phyloP scores from a whole-genome alignment of 1,140 invertebrate species.

The Antheraea pernyi region DNA sequence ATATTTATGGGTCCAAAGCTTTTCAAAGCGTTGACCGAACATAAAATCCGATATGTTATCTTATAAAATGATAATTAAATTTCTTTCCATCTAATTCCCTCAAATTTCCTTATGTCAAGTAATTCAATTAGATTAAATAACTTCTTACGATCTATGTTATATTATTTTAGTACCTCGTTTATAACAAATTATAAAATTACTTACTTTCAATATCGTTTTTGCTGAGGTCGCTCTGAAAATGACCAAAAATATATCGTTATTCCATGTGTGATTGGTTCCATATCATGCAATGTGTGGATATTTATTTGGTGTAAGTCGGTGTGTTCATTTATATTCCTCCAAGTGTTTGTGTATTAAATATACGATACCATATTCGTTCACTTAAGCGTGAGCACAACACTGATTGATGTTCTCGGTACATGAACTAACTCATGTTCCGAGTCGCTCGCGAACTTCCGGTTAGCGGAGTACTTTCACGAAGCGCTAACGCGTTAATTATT shows the following conservation, averaged over 20 bases:
- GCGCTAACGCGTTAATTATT: slow-evolving; percentile 31
- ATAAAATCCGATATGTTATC: too few relatives aligned
- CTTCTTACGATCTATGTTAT: not conserved
- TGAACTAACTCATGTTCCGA: slow-evolving; percentile 23
- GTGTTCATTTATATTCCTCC: slow-evolving; percentile 40
- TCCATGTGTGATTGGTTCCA: slow-evolving; percentile 45
- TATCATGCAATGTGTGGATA: slow-evolving; percentile 45
- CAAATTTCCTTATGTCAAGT: not conserved
- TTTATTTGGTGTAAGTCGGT: slow-evolving; percentile 27
- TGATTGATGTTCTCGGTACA: slow-evolving; percentile 23
- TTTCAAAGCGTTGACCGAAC: not conserved
- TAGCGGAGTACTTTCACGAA: slow-evolving; percentile 58
- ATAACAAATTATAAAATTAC: slow-evolving; percentile 61
- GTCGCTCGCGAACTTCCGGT: slow-evolving; percentile 58
- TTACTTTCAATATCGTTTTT: slow-evolving; percentile 88
- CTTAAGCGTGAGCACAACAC: slow-evolving; percentile 62
- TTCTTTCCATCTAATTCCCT: not conserved
- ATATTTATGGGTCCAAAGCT: slow-evolving; percentile 16
- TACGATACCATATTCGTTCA: slow-evolving; percentile 52
- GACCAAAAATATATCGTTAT: slow-evolving; percentile 70
- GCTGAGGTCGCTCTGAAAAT: slow-evolving; percentile 85
- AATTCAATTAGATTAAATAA: not conserved
- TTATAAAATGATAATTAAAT: too few relatives aligned
- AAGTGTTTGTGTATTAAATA: slow-evolving; percentile 35
- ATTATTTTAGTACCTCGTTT: not conserved